Evolutionary conservation across 1,140 invertebrate species (phyloP).

Genomic region (Triops cancriformis): DNA sequence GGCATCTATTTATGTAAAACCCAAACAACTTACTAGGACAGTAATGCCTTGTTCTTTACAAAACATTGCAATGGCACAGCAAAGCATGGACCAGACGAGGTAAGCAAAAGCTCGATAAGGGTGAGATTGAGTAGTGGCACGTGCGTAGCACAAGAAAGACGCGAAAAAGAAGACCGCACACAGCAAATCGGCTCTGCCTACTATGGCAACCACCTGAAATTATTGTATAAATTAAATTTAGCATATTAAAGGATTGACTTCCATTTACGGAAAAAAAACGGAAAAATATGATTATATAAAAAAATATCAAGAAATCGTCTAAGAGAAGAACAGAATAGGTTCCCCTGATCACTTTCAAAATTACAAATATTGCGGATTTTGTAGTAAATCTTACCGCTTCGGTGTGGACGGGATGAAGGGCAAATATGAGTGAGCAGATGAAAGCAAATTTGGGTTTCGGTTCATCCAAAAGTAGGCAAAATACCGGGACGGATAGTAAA

Average conservation of each 20-base stretch:
- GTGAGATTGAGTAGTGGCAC: constrained; percentile 33
- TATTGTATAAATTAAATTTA: constrained; percentile 19
- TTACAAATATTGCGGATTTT: too few species aligned
- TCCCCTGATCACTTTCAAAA: too few species aligned
- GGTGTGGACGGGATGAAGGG: constrained; percentile 68
- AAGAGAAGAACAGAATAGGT: too few species aligned
- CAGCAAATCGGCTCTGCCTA: constrained; percentile 68
- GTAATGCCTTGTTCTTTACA: constrained; percentile 92
- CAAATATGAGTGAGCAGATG: constrained; percentile 66
- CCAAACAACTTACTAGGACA: constrained; percentile 56
- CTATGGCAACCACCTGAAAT: constrained; percentile 56
- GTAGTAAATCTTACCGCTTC: constrained; percentile 53
- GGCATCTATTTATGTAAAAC: background rate
- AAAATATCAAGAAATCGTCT: too few species aligned
- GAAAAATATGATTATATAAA: too few species aligned
- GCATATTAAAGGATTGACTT: too few species aligned
- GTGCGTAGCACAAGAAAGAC: constrained; percentile 54
- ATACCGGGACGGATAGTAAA: constrained; percentile 51
- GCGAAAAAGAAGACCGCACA: constrained; percentile 67
- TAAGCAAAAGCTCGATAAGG: constrained; percentile 26
- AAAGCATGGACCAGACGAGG: constrained; percentile 38
- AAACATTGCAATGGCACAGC: constrained; percentile 60
- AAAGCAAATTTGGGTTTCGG: constrained; percentile 42
- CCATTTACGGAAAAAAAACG: too few species aligned
- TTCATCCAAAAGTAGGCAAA: constrained; percentile 41